Evolutionary conservation across 2,113 vertebrate genomes (phyloP).

Genomic region (Laticauda colubrina): DNA sequence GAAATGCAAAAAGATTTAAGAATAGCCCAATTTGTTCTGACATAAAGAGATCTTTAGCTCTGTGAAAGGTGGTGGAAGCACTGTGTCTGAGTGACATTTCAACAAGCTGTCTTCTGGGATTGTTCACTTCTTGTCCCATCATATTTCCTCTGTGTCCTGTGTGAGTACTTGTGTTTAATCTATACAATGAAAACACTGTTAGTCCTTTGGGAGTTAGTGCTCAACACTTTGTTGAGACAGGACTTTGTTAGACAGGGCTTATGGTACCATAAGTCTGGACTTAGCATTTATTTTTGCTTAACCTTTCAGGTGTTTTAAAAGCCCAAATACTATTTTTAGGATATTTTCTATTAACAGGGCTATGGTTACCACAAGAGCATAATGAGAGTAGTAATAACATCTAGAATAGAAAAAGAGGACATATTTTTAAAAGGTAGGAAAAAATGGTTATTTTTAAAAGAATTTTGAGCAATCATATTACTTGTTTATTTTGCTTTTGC

Average conservation of each 20-base stretch:
- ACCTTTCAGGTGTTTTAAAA: constrained; percentile 35
- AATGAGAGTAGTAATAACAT: constrained; percentile 26
- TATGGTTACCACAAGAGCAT: neutral
- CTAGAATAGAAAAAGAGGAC: accelerated
- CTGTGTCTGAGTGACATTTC: constrained; percentile 70
- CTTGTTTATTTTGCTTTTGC: constrained; percentile 17
- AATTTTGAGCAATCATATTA: neutral
- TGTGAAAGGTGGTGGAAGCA: constrained; percentile 76
- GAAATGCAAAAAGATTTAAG: constrained; percentile 79
- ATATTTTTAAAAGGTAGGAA: neutral
- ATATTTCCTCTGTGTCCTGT: constrained; percentile 69
- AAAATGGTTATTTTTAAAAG: constrained; percentile 6
- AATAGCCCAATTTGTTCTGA: constrained; percentile 78
- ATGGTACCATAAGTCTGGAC: constrained; percentile 6
- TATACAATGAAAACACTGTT: constrained; percentile 70
- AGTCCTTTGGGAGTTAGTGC: constrained; percentile 75
- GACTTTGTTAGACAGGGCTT: constrained; percentile 79
- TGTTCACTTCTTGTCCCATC: constrained; percentile 68
- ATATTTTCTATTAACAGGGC: constrained; percentile 22
- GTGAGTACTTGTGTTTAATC: constrained; percentile 80
- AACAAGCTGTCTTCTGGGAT: constrained; percentile 70
- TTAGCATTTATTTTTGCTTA: constrained; percentile 37
- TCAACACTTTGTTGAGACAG: constrained; percentile 76
- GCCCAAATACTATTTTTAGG: constrained; percentile 6
- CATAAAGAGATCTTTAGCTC: constrained; percentile 77